Evolutionary conservation across 2,113 vertebrate species (phyloP).

Genomic region (Vulpes vulpes): DNA sequence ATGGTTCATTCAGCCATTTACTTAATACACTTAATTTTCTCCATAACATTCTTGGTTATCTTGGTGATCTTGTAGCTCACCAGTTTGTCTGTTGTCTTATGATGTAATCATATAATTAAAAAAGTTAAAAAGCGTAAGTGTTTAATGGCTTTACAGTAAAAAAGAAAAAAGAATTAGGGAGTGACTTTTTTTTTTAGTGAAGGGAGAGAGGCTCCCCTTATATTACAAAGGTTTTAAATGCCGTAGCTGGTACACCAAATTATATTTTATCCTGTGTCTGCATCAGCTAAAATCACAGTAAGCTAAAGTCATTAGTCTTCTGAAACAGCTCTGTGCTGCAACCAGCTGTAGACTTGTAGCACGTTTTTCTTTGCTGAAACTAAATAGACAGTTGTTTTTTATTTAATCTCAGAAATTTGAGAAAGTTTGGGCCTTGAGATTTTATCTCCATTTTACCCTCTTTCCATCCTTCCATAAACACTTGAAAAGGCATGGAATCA

Average conservation of each 20-base stretch:
- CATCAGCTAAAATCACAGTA: not conserved
- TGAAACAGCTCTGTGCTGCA: slow-evolving; percentile 19
- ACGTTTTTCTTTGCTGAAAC: slow-evolving; percentile 6
- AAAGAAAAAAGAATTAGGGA: not conserved
- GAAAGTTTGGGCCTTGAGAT: slow-evolving; percentile 61
- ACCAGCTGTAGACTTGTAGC: not conserved
- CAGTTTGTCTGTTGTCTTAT: not conserved
- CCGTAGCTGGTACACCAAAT: slow-evolving; percentile 54
- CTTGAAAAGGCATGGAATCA: not conserved
- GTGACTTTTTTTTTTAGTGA: not conserved
- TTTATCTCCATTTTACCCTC: slow-evolving; percentile 53
- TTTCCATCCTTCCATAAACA: slow-evolving; percentile 49
- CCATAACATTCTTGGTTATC: not conserved
- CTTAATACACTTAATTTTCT: not conserved
- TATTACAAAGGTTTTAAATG: not conserved
- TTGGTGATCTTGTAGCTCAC: not conserved
- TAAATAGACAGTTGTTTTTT: not conserved
- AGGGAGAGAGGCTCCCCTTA: not conserved
- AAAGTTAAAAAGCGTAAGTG: not conserved
- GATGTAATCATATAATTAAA: not conserved
- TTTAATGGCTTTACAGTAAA: not conserved
- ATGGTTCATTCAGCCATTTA: not conserved
- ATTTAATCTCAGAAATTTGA: slow-evolving; percentile 72
- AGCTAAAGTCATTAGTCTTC: slow-evolving; percentile 69
- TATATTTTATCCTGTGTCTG: slow-evolving; percentile 64